phyloP scores from a whole-genome alignment of 1,140 invertebrate genomes.

The Drosophila ohnishii region DNA sequence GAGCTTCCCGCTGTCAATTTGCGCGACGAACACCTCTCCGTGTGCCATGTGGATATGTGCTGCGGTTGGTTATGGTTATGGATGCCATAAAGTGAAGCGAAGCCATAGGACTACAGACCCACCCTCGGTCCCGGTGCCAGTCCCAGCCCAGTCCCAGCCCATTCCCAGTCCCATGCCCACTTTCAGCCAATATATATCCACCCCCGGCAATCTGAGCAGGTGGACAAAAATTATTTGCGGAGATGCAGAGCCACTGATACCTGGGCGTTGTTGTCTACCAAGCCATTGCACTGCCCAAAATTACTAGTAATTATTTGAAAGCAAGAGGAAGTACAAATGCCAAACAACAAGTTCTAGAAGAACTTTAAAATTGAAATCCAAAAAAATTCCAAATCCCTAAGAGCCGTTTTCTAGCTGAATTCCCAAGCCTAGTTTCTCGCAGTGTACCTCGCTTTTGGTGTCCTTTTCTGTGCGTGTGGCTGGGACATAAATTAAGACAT shows the following conservation, averaged over 20 bases:
- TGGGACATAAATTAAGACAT: conserved; percentile 67
- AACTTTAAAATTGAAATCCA: too few species aligned
- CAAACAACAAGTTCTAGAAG: too few species aligned
- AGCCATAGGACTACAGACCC: conserved; percentile 31
- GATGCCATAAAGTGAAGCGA: conserved; percentile 46
- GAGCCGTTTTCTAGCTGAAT: too few species aligned
- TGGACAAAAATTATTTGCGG: conserved; percentile 33
- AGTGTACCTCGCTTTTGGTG: background rate
- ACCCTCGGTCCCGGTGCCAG: background rate
- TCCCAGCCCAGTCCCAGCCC: background rate
- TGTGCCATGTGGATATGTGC: conserved; percentile 8
- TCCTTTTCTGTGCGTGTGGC: conserved; percentile 44
- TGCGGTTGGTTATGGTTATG: conserved; percentile 46
- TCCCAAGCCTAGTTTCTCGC: background rate
- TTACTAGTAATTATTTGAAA: too few species aligned
- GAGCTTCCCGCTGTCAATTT: conserved; percentile 40
- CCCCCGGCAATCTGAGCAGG: conserved; percentile 29
- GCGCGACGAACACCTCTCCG: conserved; percentile 29
- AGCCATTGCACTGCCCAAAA: conserved; percentile 14
- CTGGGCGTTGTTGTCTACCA: conserved; percentile 9
- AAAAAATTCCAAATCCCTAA: too few species aligned
- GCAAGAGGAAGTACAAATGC: too few species aligned
- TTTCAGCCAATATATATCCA: background rate
- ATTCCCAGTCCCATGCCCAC: background rate
- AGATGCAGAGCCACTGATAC: conserved; percentile 40